Evolutionary conservation across 2,113 vertebrate genomes (phyloP), one percentile per base, ranked within the genome.

Genomic region (Scortum barcoo): DNA sequence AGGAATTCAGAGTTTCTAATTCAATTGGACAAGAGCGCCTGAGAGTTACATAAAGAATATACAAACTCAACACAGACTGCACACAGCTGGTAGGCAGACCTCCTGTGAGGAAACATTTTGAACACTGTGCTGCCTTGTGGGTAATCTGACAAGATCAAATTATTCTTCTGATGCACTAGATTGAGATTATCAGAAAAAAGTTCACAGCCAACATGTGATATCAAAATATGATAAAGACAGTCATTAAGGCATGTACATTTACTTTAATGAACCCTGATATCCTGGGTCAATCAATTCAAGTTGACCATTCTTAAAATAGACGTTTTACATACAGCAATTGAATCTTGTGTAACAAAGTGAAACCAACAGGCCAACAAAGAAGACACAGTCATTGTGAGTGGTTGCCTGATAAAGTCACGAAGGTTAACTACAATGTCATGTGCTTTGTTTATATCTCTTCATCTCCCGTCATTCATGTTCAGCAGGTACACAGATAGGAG

Each of bases 351-450:
- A 57, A 78, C 38, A 19, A 24, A 16, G 26, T n/a, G n/a, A n/a
- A n/a, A n/a, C n/a, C n/a, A 68, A 50, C 57, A 60, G 5, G 46
- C 28, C 14, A 40, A 20, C 28, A 4, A 2, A 14, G 24, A 2
- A 5, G 5, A 66, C 42, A 56, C 9, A 42, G 17, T 28, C 20
- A 24, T 8, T 7, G 10, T 16, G 26, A 8, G 9, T 16, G 1
- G 36, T 16, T 81, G 5, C 16, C 28, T 72, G 40, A 74, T 57
- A 81, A 76, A 19, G 46, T 30, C 12, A 9, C 71, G 56, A 83
- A 83, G 77, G 53, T 78, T 36, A 13, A 58, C 50, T 71, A 36
- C 2, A 36, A 26, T 58, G 33, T 56, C 70, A 83, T 63, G 38
- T 38, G 53, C 4, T 30, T 42, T 4, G 58, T 56, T 19, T 54